Base-by-base conservation (phyloP, 2,888 invertebrate species). In the Scaptomyza tumidula region DNA sequence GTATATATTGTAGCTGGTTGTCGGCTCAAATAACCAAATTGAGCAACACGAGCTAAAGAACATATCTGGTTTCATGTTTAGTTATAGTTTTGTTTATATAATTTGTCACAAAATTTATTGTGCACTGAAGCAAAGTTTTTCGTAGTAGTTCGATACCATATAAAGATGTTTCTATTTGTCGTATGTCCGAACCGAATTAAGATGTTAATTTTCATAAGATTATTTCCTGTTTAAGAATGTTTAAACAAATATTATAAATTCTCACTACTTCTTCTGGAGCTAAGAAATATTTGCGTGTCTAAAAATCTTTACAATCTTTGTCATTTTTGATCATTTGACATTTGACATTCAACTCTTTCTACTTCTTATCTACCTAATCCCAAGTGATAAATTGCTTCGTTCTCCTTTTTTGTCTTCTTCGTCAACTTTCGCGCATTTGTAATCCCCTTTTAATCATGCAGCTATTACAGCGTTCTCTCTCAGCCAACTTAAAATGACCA, bases 371-470 rank as follows among this genome's bases (percentile, higher is more conserved):
- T 54, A 33, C 72, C 55, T 58, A 48, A 56, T 48, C 55, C 24
- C 64, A 24, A 37, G 33, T 77, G 71, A 76, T 71, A 61, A 75
- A 75, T 77, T 16, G 35, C 58, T 29, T 39, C 62, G 55, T 65
- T 60, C 37, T 33, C 37, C 37, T 65, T 60, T 37, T 14, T 45
- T 52, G 27, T 39, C 29, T 7, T 44, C 14, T 39, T 6, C 52
- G 48, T 29, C 46, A 80, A 72, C 84, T 80, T 79, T 79, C 84
- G 52, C 78, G 56, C 72, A 46, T 57, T 53, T 39, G 54, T 70
- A 82, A 76, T 82, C 59, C 60, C 65, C 56, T 61, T 80, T 78
- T 73, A 63, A 80, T 79, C 66, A 50, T 57, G 16, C 59, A 39
- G 59, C 53, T 46, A 49, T 73, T 66, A 35, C 53, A 66, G 49